Percentiles rank a stretch among this genome's conserved stretches.
Conservation (phyloP, 2,888 invertebrate genomes). For the Neoaliturus tenellus region DNA sequence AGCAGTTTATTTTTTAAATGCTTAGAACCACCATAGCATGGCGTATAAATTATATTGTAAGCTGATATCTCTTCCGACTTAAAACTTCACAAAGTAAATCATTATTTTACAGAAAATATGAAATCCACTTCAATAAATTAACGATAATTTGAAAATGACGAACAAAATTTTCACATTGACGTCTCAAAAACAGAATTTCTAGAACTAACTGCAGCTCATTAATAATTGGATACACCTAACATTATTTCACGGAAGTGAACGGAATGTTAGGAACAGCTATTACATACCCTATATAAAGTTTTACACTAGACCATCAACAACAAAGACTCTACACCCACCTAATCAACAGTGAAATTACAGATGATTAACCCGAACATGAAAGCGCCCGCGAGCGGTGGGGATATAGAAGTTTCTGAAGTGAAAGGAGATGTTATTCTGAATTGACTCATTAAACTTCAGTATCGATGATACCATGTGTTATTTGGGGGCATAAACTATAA, state of each 20-base stretch:
- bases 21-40: too few species aligned
- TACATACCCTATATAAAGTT: neutral
- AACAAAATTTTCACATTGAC: too few species aligned
- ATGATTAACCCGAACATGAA: neutral
- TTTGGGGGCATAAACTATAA: conserved; percentile 22
- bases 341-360: neutral
- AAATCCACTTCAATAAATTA: too few species aligned
- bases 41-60: too few species aligned
- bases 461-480: conserved; percentile 24
- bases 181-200: too few species aligned
- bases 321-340: neutral
- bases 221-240: neutral
- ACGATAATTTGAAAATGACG: too few species aligned
- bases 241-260: neutral
- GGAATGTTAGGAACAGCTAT: neutral
- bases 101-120: too few species aligned
- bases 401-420: neutral
- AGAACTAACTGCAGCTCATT: too few species aligned
- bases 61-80: too few species aligned
- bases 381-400: neutral
- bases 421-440: conserved; percentile 6
- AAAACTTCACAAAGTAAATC: too few species aligned
- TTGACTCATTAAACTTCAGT: conserved; percentile 23
- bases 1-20: too few species aligned
- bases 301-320: neutral